These are phyloP conservation scores for Bubo scandiacus DNA, from an alignment of 2,113 vertebrate genomes.

Conservation along the genomic window DNA sequence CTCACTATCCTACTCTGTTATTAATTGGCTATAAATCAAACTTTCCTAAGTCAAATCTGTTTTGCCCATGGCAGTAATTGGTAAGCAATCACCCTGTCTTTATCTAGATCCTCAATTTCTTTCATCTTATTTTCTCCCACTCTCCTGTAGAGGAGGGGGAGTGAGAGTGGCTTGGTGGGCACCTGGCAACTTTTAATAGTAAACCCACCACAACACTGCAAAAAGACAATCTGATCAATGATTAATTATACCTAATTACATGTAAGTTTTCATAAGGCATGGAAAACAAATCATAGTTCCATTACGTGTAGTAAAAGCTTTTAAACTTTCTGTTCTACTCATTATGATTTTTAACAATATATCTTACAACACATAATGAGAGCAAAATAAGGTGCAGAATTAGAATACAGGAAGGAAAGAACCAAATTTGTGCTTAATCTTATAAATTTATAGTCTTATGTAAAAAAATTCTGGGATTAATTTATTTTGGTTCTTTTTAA, in stretches of 20 bases:
- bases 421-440: neutral
- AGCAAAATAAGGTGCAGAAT: neutral
- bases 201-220: neutral
- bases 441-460: neutral
- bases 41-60: neutral
- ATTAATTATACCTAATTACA: neutral
- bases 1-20: neutral
- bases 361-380: neutral
- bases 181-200: neutral
- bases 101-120: neutral
- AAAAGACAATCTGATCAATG: neutral
- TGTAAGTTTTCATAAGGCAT: neutral
- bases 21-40: neutral
- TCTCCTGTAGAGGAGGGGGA: neutral
- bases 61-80: neutral
- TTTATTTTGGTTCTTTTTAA: neutral
- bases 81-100: neutral
- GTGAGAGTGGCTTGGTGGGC: fast-evolving
- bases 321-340: neutral
- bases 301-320: neutral
- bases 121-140: neutral
- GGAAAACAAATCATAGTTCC: neutral
- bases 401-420: neutral
- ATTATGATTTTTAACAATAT: neutral
- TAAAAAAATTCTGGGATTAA: neutral